phyloP scores from a whole-genome alignment of 35 echinoderm and acorn worm species.

The Chiridota heheva region DNA sequence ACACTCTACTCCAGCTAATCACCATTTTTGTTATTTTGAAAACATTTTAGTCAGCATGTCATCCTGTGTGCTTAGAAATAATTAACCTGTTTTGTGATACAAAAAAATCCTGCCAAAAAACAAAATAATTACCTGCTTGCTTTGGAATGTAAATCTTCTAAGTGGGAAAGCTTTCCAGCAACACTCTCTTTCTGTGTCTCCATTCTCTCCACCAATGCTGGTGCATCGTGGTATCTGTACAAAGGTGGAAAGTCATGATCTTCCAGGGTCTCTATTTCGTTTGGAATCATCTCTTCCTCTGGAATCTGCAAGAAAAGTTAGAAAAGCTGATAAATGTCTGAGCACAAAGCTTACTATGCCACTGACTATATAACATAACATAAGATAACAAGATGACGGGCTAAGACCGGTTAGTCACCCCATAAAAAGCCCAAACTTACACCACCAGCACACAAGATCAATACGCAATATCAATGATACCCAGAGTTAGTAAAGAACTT shows the following conservation, averaged over 20 bases:
- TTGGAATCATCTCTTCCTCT: slow-evolving; percentile 45
- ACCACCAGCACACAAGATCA: background rate
- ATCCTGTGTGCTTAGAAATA: background rate
- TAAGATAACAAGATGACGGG: background rate
- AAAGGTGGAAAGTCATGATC: slow-evolving; percentile 59
- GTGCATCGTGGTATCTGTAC: slow-evolving; percentile 66
- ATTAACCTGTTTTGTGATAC: background rate
- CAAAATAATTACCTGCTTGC: slow-evolving; percentile 60
- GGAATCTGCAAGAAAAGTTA: slow-evolving; percentile 37
- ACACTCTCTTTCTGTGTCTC: slow-evolving; percentile 28
- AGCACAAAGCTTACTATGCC: background rate
- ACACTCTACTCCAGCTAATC: no score
- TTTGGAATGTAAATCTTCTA: slow-evolving; percentile 55
- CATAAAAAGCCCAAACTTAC: background rate
- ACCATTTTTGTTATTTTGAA: background rate
- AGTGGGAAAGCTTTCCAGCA: slow-evolving; percentile 21
- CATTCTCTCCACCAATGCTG: background rate
- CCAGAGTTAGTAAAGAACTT: background rate
- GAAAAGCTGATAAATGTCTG: background rate
- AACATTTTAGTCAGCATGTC: background rate
- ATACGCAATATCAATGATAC: no score
- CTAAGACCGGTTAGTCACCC: background rate
- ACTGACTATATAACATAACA: background rate
- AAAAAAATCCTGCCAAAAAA: background rate
- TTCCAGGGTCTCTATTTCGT: slow-evolving; percentile 22